Evolutionary conservation across 2,797 vertebrate species (phyloP).

Genomic region (Hozukius guyotensis): DNA sequence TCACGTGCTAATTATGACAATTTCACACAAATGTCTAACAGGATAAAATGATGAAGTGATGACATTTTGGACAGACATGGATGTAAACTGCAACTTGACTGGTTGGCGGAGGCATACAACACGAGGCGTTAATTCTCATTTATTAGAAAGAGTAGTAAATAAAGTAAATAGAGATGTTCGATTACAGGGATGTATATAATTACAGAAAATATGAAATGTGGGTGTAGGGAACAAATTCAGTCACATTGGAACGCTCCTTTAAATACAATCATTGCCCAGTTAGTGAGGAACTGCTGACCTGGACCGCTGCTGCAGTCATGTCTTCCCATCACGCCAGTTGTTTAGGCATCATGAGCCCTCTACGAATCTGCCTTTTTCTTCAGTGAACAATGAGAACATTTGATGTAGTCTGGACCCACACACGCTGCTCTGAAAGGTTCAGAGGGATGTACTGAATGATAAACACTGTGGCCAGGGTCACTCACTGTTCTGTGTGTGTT

Average conservation of each 20-base stretch:
- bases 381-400: conserved; percentile 17
- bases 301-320: background rate
- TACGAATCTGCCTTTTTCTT: background rate
- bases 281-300: background rate
- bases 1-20: no score
- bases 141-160: no score
- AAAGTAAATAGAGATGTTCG: background rate
- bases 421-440: conserved; percentile 1
- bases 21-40: no score
- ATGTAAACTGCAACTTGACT: no score
- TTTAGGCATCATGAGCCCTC: conserved; percentile 2
- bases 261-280: background rate
- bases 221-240: background rate
- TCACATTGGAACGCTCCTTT: background rate
- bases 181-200: background rate
- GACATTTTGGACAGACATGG: no score
- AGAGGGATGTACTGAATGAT: background rate
- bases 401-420: conserved; percentile 3
- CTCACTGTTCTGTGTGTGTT: conserved; percentile 5
- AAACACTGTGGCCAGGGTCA: conserved; percentile 1
- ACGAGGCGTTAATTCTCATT: no score
- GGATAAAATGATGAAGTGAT: no score
- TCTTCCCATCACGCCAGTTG: background rate
- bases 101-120: no score
- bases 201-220: background rate